phyloP scores from a whole-genome alignment of 2,797 vertebrate species.

The Lacerta agilis region DNA sequence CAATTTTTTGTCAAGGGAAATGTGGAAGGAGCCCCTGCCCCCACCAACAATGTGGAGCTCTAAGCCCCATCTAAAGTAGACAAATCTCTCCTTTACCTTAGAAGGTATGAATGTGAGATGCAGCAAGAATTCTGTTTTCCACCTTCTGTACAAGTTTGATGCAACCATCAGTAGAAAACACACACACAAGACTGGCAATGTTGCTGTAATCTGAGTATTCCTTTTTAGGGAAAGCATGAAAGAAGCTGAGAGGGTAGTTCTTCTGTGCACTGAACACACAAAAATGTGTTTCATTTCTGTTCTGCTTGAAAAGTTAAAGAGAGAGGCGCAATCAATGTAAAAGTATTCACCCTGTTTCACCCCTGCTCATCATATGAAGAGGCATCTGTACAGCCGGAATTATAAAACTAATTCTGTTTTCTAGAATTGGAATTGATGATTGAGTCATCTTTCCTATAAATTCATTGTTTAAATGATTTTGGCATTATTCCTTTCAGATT shows the following conservation, averaged over 20 bases:
- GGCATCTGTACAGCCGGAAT: conserved; percentile 58
- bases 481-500: conserved; percentile 82
- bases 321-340: conserved; percentile 32
- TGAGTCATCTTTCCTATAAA: conserved; percentile 84
- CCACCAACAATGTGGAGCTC: not conserved
- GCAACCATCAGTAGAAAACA: not conserved
- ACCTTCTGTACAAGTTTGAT: not conserved
- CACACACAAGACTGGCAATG: not conserved
- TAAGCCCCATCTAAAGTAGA: not conserved
- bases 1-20: not conserved
- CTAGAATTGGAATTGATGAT: conserved; percentile 75
- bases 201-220: conserved; percentile 21
- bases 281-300: conserved; percentile 23
- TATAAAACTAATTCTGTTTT: conserved; percentile 74
- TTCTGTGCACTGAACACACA: conserved; percentile 16
- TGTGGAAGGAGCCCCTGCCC: too few species aligned
- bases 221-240: conserved; percentile 27
- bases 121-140: not conserved
- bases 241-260: conserved; percentile 41
- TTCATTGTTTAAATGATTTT: conserved; percentile 81
- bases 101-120: not conserved
- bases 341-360: conserved; percentile 51
- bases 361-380: conserved; percentile 18
- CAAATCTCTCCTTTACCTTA: not conserved
- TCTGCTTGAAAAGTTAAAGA: conserved; percentile 24